Evolutionary conservation across 2,888 invertebrate species (phyloP).

Genomic region (Yponomeuta cagnagella): DNA sequence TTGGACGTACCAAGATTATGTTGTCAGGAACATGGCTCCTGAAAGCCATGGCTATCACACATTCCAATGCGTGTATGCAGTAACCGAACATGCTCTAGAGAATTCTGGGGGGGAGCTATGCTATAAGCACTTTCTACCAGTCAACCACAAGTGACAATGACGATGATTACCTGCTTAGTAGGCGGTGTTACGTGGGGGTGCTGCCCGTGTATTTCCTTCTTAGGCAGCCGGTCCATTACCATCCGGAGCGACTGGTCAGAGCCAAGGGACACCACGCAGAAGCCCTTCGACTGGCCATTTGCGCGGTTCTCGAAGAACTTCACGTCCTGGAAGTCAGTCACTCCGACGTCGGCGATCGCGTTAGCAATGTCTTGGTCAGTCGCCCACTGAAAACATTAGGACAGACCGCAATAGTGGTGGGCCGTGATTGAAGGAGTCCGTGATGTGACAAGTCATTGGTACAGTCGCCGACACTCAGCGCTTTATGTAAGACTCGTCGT

Average conservation of each 20-base stretch:
- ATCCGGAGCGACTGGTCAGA: slow-evolving; percentile 93
- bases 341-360: slow-evolving; percentile 90
- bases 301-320: slow-evolving; percentile 99
- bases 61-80: no score
- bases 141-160: no score
- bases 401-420: background rate
- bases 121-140: no score
- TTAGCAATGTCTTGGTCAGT: slow-evolving; percentile 97
- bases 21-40: no score
- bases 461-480: no score
- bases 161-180: slow-evolving; percentile 85
- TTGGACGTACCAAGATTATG: no score
- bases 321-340: slow-evolving; percentile 96
- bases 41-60: no score
- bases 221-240: slow-evolving; percentile 95
- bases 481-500: no score
- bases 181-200: slow-evolving; percentile 95
- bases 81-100: no score
- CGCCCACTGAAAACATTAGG: slow-evolving; percentile 88
- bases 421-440: background rate
- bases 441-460: background rate
- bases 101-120: no score
- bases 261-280: slow-evolving; percentile 95
- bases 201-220: slow-evolving; percentile 97
- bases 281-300: slow-evolving; percentile 99